These are phyloP conservation scores for Leptura quadrifasciata DNA, from an alignment of 2,888 invertebrate species.

Conservation along the genomic window DNA sequence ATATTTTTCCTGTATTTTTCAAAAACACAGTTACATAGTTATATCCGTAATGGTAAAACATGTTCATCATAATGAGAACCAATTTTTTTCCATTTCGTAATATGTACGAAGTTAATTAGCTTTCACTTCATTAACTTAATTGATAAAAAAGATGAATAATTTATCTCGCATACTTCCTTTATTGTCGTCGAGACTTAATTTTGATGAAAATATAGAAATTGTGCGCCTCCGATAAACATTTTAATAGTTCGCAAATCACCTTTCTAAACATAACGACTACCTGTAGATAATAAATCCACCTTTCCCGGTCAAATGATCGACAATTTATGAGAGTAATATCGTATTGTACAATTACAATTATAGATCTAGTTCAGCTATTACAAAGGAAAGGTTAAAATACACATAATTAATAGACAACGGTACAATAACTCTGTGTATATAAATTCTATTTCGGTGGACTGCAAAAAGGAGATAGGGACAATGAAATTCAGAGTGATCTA, in stretches of 20 bases:
- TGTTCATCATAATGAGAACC: too few relatives aligned
- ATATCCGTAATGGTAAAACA: too few relatives aligned
- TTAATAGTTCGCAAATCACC: not conserved
- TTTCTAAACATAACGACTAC: not conserved
- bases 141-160: too few relatives aligned
- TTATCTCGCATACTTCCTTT: too few relatives aligned
- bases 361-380: conserved; percentile 3
- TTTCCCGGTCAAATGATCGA: not conserved
- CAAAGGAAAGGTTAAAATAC: conserved; percentile 3
- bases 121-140: too few relatives aligned
- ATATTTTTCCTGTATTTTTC: too few relatives aligned
- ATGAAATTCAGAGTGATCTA: not conserved
- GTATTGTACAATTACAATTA: not conserved
- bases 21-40: too few relatives aligned
- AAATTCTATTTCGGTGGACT: not conserved
- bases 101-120: too few relatives aligned
- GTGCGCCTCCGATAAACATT: not conserved
- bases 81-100: too few relatives aligned
- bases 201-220: too few relatives aligned
- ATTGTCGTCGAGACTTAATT: too few relatives aligned
- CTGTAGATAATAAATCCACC: not conserved
- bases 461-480: not conserved
- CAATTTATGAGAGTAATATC: not conserved
- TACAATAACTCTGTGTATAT: not conserved
- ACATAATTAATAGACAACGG: not conserved